Base-by-base conservation (phyloP, 2,113 vertebrate genomes). In the Maccullochella peelii region DNA sequence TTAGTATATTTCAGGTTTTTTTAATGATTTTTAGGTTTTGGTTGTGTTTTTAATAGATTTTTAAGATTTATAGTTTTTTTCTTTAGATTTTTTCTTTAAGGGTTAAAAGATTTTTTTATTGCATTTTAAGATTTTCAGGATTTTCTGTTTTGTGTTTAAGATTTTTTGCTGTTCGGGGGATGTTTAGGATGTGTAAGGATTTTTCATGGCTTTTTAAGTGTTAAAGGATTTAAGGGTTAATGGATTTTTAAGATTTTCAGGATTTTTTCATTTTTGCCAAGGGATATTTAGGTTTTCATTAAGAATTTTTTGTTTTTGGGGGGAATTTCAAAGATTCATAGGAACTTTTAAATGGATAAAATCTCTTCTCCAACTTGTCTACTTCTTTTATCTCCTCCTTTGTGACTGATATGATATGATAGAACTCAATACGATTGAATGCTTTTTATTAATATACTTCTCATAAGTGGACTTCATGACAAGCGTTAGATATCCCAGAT, bases 151-250 rank as follows among this genome's bases (percentile, higher is more conserved):
- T 16, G 44, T 4, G 3, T 65, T 40, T 20, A 11, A 30, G 2
- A 15, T 55, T 15, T 27, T 50, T 6, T 3, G 2, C 21, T 66
- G 10, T 40, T 21, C 0, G 0, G 2, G 6, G 3, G 0, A 11
- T 54, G 52, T 61, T 54, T 54, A 14, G 30, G n/a, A 40, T 21
- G 3, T 73, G 20, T 20, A 2, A 21, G 6, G 44, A 5, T 10
- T n/a, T 67, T 15, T 23, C n/a, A 50, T 50, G 65, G 3, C 23
- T 44, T 25, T 44, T 65, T 42, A 57, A 58, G 6, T 12, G 11
- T 5, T 57, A 57, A 59, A 59, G 25, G 27, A 18, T 10, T 65
- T 12, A 33, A 62, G 5, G 36, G 6, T 38, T 38, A 6, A 65
- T 6, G 10, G 25, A 52, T 23, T 50, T 69, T 33, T 33, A 4